phyloP scores from a whole-genome alignment of 2,888 invertebrate genomes.

The Stenotaenia linearis region DNA sequence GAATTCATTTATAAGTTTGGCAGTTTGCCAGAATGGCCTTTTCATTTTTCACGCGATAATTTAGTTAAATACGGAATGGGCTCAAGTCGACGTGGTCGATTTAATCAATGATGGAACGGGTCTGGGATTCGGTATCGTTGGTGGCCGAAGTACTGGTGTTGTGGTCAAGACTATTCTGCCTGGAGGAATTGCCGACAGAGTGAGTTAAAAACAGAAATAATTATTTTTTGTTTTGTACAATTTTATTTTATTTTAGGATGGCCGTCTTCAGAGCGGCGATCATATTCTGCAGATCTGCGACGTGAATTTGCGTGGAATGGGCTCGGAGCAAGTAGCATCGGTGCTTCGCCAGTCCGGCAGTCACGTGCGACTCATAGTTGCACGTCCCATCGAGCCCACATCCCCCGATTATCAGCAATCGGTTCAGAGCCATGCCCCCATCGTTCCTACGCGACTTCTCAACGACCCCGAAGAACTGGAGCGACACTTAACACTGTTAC shows the following conservation, averaged over 20 bases:
- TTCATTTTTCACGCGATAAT: background rate
- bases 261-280: slow-evolving; percentile 90
- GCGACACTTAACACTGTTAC: slow-evolving; percentile 58
- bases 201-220: too few species aligned
- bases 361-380: slow-evolving; percentile 89
- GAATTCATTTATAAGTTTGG: background rate
- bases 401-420: slow-evolving; percentile 67
- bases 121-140: slow-evolving; percentile 97
- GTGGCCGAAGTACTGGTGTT: slow-evolving; percentile 91
- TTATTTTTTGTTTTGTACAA: too few species aligned
- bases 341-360: slow-evolving; percentile 92
- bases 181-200: slow-evolving; percentile 94
- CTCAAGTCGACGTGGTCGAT: slow-evolving; percentile 97
- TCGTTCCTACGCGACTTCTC: slow-evolving; percentile 81
- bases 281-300: slow-evolving; percentile 94
- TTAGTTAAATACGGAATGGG: slow-evolving; percentile 94
- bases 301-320: slow-evolving; percentile 91
- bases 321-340: slow-evolving; percentile 92
- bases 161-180: slow-evolving; percentile 97
- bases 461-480: slow-evolving; percentile 82
- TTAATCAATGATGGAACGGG: slow-evolving; percentile 96
- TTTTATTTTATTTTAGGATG: slow-evolving; percentile 61
- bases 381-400: slow-evolving; percentile 78
- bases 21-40: background rate
- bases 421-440: slow-evolving; percentile 70